A percentile compares a stretch with the other conserved stretches of the same genome.
Evolutionary conservation across 2,888 invertebrate genomes (phyloP).

Genomic region (Seira musarum): DNA sequence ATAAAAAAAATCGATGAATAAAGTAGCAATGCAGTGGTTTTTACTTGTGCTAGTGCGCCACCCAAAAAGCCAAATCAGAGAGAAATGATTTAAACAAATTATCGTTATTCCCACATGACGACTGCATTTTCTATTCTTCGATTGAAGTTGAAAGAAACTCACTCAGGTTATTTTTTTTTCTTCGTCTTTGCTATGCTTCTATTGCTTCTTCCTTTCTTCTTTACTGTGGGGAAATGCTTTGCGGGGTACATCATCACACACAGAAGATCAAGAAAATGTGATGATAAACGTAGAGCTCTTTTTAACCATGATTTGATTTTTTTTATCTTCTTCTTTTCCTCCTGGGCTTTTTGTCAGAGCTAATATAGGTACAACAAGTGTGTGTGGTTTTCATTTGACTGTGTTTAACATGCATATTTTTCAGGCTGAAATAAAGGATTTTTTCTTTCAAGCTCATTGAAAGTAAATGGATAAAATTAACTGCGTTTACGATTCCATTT

Average conservation of each 20-base stretch:
- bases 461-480: neutral
- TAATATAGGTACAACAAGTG: conserved; percentile 10
- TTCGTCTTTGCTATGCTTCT: no score
- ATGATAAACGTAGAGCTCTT: neutral
- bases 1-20: conserved; percentile 24
- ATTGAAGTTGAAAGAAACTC: conserved; percentile 29
- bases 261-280: neutral
- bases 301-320: conserved; percentile 12
- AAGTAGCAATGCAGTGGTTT: conserved; percentile 31
- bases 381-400: neutral
- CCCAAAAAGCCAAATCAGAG: conserved; percentile 68
- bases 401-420: neutral
- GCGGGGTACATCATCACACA: conserved; percentile 2
- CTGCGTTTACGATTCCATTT: neutral
- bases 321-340: neutral
- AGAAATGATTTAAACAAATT: conserved; percentile 67
- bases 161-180: no score
- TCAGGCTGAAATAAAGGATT: neutral
- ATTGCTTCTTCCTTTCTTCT: conserved; percentile 1
- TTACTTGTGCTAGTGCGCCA: conserved; percentile 60
- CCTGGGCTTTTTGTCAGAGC: neutral
- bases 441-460: neutral
- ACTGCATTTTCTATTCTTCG: conserved; percentile 66
- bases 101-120: conserved; percentile 70
- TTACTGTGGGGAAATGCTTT: neutral